Base-by-base conservation (phyloP, 30 jellyfish, hydroid and myxozoan genomes). In the Aurelia sp. region DNA sequence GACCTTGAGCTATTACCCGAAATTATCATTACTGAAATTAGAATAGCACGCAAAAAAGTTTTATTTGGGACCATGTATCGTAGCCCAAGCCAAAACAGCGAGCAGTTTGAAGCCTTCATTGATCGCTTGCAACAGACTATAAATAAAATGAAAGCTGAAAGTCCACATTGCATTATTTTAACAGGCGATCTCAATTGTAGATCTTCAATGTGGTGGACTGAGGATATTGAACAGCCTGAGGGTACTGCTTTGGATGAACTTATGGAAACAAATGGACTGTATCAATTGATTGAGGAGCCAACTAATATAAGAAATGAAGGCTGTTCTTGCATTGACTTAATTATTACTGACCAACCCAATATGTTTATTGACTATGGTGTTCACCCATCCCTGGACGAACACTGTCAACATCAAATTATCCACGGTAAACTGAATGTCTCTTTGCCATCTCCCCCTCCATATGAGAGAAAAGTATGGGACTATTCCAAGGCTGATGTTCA, bases 171-270 rank as follows among this genome's bases (percentile, higher is more conserved):
- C 82, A 66, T 64, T 71, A 64, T 80, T 21, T 51, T 80, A 80
- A 64, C 74, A 80, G 81, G 89, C 33, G 33, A 27, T 27, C 33
- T 27, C 33, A 27, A 27, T 27, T 27, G 33, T 27, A 27, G 33
- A 27, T 80, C 91, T 33, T 67, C 91, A 38, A 65, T 64, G 74
- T 80, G 91, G 91, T 80, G 91, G 91, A 38, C 74, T 33, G 82
- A 64, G 64, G 91, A 63, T 80, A 51, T 63, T 65, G 83, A 80
- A 31, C 83, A 66, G 58, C 31, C 87, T 51, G 58, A 76, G 53
- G 53, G 33, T 27, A 27, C 33, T 27, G 33, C 33, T 27, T 27
- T 27, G 33, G 33, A 27, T 2, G 33, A 27, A 27, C 33, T 27
- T 27, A 27, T 27, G 33, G 33, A 27, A 27, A 27, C 33, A 27